Evolutionary conservation across 2,888 invertebrate genomes (phyloP).

Genomic region (Meliscaeva auricollis): DNA sequence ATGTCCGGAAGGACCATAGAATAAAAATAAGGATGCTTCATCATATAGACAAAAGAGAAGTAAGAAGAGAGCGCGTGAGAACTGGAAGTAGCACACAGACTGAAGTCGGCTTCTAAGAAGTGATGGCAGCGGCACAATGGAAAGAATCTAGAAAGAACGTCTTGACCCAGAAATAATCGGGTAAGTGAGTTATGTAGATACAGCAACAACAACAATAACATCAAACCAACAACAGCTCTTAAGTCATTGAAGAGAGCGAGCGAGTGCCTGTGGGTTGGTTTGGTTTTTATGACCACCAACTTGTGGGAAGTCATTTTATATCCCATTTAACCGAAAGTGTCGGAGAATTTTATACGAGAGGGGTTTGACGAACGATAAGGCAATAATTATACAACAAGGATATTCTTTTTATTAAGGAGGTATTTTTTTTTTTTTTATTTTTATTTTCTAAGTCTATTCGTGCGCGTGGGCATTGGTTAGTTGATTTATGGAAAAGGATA

Average conservation of each 20-base stretch:
- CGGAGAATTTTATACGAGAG: conserved; percentile 16
- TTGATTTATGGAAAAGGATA: conserved; percentile 66
- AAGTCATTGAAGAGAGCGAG: background rate
- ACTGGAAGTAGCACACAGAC: background rate
- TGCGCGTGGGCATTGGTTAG: conserved; percentile 24
- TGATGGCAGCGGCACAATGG: background rate
- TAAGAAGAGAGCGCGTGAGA: background rate
- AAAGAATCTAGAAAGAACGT: conserved; percentile 40
- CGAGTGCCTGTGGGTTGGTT: too few relatives aligned
- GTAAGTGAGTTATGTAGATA: conserved; percentile 41
- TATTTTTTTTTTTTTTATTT: background rate
- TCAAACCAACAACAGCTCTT: background rate
- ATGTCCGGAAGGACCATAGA: conserved; percentile 26
- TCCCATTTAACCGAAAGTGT: conserved; percentile 55
- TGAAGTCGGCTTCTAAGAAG: background rate
- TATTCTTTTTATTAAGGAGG: background rate
- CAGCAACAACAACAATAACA: conserved; percentile 10
- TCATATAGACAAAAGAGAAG: background rate
- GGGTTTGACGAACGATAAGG: conserved; percentile 49
- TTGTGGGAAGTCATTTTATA: conserved; percentile 46
- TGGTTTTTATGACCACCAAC: conserved; percentile 46
- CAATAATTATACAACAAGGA: conserved; percentile 55
- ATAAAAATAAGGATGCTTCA: conserved; percentile 40
- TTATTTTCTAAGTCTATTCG: background rate
- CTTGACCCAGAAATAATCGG: conserved; percentile 50